Evolutionary conservation across 2,113 vertebrate species (phyloP).

Genomic region (Laterallus jamaicensis): DNA sequence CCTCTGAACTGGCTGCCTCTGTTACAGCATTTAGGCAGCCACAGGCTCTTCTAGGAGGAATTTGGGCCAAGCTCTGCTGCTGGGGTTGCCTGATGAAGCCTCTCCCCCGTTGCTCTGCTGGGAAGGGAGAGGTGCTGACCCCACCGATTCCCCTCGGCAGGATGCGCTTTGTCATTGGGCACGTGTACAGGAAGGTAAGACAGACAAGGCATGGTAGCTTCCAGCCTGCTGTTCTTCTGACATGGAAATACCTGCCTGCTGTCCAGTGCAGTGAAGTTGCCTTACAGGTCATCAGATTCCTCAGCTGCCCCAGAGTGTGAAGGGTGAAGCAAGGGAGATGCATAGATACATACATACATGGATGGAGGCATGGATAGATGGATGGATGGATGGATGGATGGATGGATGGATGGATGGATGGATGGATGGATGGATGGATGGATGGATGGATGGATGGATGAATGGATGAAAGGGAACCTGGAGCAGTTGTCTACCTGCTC

Average conservation of each 20-base stretch:
- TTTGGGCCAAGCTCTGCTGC: not conserved
- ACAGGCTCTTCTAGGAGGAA: not conserved
- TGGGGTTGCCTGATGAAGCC: not conserved
- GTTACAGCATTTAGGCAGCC: not conserved
- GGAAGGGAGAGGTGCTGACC: not conserved
- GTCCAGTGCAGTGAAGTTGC: not conserved
- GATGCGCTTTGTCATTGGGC: not conserved
- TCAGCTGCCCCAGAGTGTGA: not conserved
- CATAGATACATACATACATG: no score
- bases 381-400: no score
- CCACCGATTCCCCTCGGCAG: not conserved
- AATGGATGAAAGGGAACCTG: not conserved
- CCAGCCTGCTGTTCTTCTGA: rapidly evolving
- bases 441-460: not conserved
- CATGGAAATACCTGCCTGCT: rapidly evolving
- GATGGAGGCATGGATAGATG: no score
- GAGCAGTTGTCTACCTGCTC: not conserved
- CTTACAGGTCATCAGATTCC: no score
- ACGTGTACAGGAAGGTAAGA: not conserved
- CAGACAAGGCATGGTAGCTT: not conserved
- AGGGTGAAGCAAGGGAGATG: not conserved
- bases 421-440: no score
- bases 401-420: not conserved
- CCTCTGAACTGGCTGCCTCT: not conserved
- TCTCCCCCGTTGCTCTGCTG: not conserved